phyloP scores from a whole-genome alignment of 2,888 invertebrate genomes.

The Macrophya alboannulata region DNA sequence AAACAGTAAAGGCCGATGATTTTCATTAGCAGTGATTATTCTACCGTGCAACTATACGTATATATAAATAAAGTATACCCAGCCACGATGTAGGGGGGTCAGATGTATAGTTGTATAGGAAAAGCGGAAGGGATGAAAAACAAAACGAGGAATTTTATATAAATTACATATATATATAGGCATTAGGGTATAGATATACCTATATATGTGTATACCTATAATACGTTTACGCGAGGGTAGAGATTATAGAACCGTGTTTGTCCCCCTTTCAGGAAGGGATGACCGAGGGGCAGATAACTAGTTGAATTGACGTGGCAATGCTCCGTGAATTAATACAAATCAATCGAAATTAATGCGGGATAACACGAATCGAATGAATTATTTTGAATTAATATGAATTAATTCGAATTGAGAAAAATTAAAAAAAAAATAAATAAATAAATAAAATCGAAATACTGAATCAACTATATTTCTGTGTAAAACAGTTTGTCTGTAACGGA shows the following conservation, averaged over 20 bases:
- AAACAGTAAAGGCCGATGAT: constrained; percentile 63
- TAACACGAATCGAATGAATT: too few species aligned
- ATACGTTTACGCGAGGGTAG: background rate
- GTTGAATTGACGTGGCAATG: too few species aligned
- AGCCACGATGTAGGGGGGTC: constrained; percentile 25
- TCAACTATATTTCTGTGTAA: too few species aligned
- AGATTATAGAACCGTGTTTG: background rate
- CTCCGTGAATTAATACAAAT: too few species aligned
- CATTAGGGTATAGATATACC: background rate
- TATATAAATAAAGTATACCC: background rate
- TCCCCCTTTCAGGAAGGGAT: background rate
- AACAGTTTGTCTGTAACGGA: too few species aligned
- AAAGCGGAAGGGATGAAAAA: constrained; percentile 50
- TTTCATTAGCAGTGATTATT: constrained; percentile 67
- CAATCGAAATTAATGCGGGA: too few species aligned
- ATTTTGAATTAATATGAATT: too few species aligned
- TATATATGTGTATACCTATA: background rate
- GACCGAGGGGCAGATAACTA: too few species aligned
- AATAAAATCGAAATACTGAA: too few species aligned
- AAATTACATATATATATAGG: background rate
- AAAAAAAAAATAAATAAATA: too few species aligned
- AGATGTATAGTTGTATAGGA: constrained; percentile 53
- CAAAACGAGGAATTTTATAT: constrained; percentile 44
- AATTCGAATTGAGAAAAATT: too few species aligned
- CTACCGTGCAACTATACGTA: constrained; percentile 33